Conservation (phyloP, 2,113 vertebrate genomes). For the Cavia porcellus region DNA sequence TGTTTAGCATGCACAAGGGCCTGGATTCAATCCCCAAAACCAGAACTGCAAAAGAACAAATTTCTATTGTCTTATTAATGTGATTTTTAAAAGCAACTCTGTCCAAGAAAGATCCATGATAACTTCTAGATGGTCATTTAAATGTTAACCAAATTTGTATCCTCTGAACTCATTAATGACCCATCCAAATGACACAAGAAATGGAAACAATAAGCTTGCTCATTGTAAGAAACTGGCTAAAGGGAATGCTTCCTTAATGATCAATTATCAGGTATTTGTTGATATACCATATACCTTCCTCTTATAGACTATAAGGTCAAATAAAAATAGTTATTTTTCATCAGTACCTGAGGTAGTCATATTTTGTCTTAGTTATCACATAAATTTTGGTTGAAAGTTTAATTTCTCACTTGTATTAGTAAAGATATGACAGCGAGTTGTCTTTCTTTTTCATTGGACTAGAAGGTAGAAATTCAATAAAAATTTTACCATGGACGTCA, state of each 20-base stretch:
- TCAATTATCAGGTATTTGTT: slow-evolving; percentile 9
- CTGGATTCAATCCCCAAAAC: not conserved
- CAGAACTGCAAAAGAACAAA: not conserved
- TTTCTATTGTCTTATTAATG: not conserved
- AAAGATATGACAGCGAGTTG: not conserved
- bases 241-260: slow-evolving; percentile 33
- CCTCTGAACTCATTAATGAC: slow-evolving; percentile 36
- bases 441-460: slow-evolving; percentile 23
- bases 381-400: slow-evolving; percentile 50
- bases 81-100: slow-evolving; percentile 23
- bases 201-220: slow-evolving; percentile 29
- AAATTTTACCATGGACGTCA: slow-evolving; percentile 49
- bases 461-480: not conserved
- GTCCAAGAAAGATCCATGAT: not conserved
- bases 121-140: slow-evolving; percentile 63
- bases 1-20: not conserved
- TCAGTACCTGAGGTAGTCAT: slow-evolving; percentile 29
- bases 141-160: slow-evolving; percentile 32
- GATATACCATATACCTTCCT: not conserved
- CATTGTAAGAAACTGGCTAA: slow-evolving; percentile 36
- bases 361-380: slow-evolving; percentile 34
- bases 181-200: not conserved
- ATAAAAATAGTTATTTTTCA: slow-evolving; percentile 55
- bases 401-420: slow-evolving; percentile 40
- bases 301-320: slow-evolving; percentile 39